Evolutionary conservation across 2,888 invertebrate species (phyloP), one percentile per base, ranked within the genome.

Genomic region (Pandemis cinnamomeana): DNA sequence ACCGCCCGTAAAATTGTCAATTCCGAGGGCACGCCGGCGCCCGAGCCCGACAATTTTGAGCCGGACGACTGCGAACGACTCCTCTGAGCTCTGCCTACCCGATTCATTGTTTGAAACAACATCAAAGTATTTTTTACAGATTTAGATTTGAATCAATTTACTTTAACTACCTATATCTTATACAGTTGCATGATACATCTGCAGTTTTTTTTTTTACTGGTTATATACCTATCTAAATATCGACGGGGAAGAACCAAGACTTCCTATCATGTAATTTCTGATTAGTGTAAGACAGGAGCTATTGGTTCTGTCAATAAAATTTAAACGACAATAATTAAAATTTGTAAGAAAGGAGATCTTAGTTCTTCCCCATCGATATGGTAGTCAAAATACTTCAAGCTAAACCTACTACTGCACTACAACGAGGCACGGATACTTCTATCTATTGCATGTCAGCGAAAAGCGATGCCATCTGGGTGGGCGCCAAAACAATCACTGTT

Each of bases 1-100:
- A 95, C 95, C 95, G 95, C 92, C 95, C 95, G 95, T 95, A 95
- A 95, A 95, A 96, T 95, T 95, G 95, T 91, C 95, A 95, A 95
- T 95, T 95, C 95, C 95, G 90, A 90, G 89, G 86, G 89, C 89
- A 83, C 82, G 82, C 86, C 85, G 86, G 88, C 87, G 89, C 87
- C 86, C 87, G 89, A 84, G 81, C 84, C 84, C 89, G 90, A 91
- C 90, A 87, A 90, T 91, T 90, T 87, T 86, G 88, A 89, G 87
- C 75, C 75, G 78, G 71, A 75, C 75, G 71, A 70, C 61, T 67
- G 58, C 20, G 53, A 44, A 55, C 41, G 60, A 11, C 62, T 51
- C 36, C 67, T 53, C 55, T 11, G 20, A 62, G 51, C 60, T 53
- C 44, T 48, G 69, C 69, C 69, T 69, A 55, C 55, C 44, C 63